Conservation (phyloP, 2,888 invertebrate species). For the Nymphalis polychloros region DNA sequence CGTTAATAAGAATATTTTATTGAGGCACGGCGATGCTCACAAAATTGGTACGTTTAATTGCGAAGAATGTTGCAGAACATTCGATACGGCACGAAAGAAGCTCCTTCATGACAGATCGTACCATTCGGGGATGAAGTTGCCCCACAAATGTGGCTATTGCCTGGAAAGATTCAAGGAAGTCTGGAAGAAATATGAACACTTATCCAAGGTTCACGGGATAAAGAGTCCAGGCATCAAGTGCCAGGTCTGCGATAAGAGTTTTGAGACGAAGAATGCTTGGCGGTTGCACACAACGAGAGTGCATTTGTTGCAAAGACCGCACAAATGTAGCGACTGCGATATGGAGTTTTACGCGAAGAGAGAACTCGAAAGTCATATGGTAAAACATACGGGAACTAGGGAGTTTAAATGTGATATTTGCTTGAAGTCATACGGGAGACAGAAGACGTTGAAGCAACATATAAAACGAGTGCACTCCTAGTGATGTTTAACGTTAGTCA, state of each 20-base stretch:
- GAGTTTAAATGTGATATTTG: slow-evolving; percentile 59
- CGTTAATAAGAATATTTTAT: slow-evolving; percentile 43
- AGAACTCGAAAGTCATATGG: slow-evolving; percentile 55
- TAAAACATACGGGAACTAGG: slow-evolving; percentile 55
- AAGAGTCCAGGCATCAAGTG: slow-evolving; percentile 51
- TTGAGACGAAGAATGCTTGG: slow-evolving; percentile 51
- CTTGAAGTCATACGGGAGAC: slow-evolving; percentile 53
- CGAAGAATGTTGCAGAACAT: slow-evolving; percentile 67
- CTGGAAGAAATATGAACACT: slow-evolving; percentile 53
- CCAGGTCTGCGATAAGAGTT: slow-evolving; percentile 55
- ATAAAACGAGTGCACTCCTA: slow-evolving; percentile 43
- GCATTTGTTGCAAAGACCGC: slow-evolving; percentile 56
- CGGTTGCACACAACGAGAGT: slow-evolving; percentile 56
- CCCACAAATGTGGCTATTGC: slow-evolving; percentile 55
- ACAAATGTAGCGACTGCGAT: slow-evolving; percentile 52
- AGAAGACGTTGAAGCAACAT: slow-evolving; percentile 60
- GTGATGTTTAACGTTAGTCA: not conserved
- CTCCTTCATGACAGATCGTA: slow-evolving; percentile 70
- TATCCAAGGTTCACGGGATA: slow-evolving; percentile 50
- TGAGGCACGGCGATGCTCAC: slow-evolving; percentile 59
- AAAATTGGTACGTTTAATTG: slow-evolving; percentile 61
- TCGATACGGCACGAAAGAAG: slow-evolving; percentile 69
- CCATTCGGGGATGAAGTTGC: slow-evolving; percentile 52
- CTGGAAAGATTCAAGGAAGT: slow-evolving; percentile 54
- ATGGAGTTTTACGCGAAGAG: slow-evolving; percentile 55